Evolutionary conservation across 1,140 invertebrate genomes (phyloP).

Genomic region (Nasonia vitripennis): DNA sequence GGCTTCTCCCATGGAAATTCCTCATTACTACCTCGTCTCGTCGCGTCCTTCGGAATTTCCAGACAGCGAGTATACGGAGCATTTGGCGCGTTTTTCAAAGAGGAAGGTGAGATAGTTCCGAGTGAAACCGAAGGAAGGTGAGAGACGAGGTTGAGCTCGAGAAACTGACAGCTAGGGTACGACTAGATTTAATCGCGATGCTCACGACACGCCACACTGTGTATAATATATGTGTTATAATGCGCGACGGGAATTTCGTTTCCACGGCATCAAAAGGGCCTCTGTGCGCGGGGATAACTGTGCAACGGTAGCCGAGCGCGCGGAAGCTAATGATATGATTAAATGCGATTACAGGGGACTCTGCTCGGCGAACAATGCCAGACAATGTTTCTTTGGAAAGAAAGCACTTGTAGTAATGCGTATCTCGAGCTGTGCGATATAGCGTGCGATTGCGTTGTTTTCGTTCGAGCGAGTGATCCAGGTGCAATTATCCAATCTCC

Average conservation of each 20-base stretch:
- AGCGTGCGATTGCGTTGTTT: too few relatives aligned
- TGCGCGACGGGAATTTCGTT: slow-evolving; percentile 7
- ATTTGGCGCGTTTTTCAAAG: slow-evolving; percentile 34
- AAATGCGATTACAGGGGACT: neutral
- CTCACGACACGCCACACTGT: slow-evolving; percentile 8
- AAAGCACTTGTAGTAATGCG: too few relatives aligned
- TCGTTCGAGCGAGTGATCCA: too few relatives aligned
- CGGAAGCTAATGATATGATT: slow-evolving; percentile 17
- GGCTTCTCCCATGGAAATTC: too few relatives aligned
- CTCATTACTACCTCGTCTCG: too few relatives aligned
- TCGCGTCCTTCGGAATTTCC: too few relatives aligned
- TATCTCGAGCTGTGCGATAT: too few relatives aligned
- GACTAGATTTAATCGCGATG: slow-evolving; percentile 33
- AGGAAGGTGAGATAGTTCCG: slow-evolving; percentile 39
- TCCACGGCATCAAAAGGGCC: neutral
- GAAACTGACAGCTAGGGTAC: slow-evolving; percentile 31
- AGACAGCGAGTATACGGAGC: neutral
- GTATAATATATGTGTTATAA: neutral
- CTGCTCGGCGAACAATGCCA: neutral
- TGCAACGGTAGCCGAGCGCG: neutral
- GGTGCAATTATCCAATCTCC: too few relatives aligned
- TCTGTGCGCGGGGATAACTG: neutral
- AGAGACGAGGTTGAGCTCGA: slow-evolving; percentile 37
- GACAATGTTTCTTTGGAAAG: neutral
- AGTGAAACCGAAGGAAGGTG: slow-evolving; percentile 58